Base-by-base conservation (phyloP, 1,140 invertebrate species). In the Camponotus vicinus region DNA sequence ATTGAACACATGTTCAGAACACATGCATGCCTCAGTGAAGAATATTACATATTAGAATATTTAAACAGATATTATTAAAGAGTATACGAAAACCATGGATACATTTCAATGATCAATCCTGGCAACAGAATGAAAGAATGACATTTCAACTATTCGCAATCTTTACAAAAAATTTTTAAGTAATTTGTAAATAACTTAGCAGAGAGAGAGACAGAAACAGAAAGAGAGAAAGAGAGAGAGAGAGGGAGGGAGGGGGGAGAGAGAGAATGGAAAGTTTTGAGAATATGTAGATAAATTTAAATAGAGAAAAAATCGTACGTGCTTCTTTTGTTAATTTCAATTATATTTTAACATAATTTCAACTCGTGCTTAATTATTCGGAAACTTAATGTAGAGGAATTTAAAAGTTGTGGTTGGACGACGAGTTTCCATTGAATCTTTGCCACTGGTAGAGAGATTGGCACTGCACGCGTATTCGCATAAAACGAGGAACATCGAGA, bases 11-110 rank as follows among this genome's bases (percentile, higher is more conserved):
- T 69, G 37, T 71, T 75, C 69, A 61, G 15, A 52, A 61, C 67
- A 18, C 40, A 52, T 8, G 34, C 67, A 40, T 75, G 55, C 34
- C 7, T 37, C 80, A 27, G 37, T 27, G 42, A 71, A 73, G 55
- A 40, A 83, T 71, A 83, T 73, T 71, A 59, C 21, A 63, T 49
- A 66, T 86, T 55, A 45, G 64, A 34, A 79, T 79, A 69, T 79
- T 42, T 32, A 9, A 52, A 69, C n/a, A 79, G n/a, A 66, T 32
- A 40, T 27, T 37, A 13, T 27, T 27, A 11, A 69, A 7, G 13
- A n/a, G 13, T 69, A 13, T 34, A 52, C n/a, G 18, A 27, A 45
- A n/a, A 21, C 1, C 15, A 18, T 34, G 11, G n/a, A 15, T 34
- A 37, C 3, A 27, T 57, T 40, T 61, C 18, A 61, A 45, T 11